Evolutionary conservation across 2,113 vertebrate species (phyloP), one percentile per base, ranked within the genome.

Genomic region (Hemiprocne comata): DNA sequence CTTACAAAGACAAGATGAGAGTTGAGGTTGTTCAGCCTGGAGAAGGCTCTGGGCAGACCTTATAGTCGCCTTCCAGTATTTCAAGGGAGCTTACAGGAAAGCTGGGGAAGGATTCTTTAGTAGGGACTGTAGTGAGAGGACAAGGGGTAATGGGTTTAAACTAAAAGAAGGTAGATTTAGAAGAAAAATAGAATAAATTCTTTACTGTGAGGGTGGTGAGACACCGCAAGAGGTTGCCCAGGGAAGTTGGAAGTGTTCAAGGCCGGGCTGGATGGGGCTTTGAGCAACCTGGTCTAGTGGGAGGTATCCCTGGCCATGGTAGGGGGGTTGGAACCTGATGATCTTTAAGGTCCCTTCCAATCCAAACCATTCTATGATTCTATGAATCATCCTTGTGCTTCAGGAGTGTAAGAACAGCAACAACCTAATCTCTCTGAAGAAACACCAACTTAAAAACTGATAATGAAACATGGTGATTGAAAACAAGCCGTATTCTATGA

Each of bases 381-480:
- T 46, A 11, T 17, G 20, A 55, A 54, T 54, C 16, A 9, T 36
- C 18, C 21, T 42, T 73, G 19, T 60, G 51, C 57, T 76, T 65
- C 25, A 17, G 38, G 7, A 54, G 12, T n/a, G 8, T 24, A 65
- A 81, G 34, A 57, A 65, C 23, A 42, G 29, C 65, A 86, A 70
- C 8, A 65, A 40, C 38, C 10, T 76, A 42, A 57, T 8, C 11
- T 54, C 29, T 54, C 44, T 54, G 28, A 86, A 48, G 64, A 48
- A 25, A 71, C 4, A 7, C 20, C 1, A 2, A 29, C 31, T 7
- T 28, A 36, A 53, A 18, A 66, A 60, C 19, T 3, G 2, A 8
- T 60, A 28, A 33, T 34, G 11, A 53, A 80, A 65, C 18, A 48
- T 50, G 4, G 8, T 58, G n/a, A 70, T 2, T 40, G 53, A 51